A percentile compares a stretch with the other conserved stretches of the same genome.
Conservation (phyloP, 2,888 invertebrate genomes). For the Malacosoma neustria region DNA sequence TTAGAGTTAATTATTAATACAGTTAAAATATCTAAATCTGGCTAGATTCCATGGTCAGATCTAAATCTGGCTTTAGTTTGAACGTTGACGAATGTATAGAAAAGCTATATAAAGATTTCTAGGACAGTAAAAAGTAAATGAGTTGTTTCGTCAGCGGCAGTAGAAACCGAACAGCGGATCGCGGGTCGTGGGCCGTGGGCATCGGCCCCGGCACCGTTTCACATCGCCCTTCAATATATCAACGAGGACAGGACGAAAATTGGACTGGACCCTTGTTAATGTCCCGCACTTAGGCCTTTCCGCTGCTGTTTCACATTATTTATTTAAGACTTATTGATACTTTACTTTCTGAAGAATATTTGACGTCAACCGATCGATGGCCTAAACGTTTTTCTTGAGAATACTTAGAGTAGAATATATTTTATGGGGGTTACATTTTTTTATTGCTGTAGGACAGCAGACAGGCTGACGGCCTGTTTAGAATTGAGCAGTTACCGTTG, state of each 20-base stretch:
- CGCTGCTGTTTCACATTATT: conserved; percentile 65
- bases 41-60: too few relatives aligned
- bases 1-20: too few relatives aligned
- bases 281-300: conserved; percentile 65
- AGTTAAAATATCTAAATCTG: too few relatives aligned
- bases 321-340: conserved; percentile 68
- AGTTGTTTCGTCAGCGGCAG: conserved; percentile 31
- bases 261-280: conserved; percentile 74
- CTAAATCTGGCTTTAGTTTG: too few relatives aligned
- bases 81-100: too few relatives aligned
- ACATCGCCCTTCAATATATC: conserved; percentile 67
- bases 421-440: too few relatives aligned
- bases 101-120: too few relatives aligned
- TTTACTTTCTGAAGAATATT: conserved; percentile 2
- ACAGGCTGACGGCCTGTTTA: too few relatives aligned
- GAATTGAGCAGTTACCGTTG: too few relatives aligned
- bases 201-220: conserved; percentile 20
- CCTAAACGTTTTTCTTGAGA: neutral
- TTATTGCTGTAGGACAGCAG: too few relatives aligned
- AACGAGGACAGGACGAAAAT: conserved; percentile 72
- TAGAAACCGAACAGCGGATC: conserved; percentile 18
- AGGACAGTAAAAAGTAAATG: conserved; percentile 55
- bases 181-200: conserved; percentile 19
- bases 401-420: neutral
- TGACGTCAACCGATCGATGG: neutral